Conservation (phyloP, 2,888 invertebrate genomes). For the Elmis aenea region DNA sequence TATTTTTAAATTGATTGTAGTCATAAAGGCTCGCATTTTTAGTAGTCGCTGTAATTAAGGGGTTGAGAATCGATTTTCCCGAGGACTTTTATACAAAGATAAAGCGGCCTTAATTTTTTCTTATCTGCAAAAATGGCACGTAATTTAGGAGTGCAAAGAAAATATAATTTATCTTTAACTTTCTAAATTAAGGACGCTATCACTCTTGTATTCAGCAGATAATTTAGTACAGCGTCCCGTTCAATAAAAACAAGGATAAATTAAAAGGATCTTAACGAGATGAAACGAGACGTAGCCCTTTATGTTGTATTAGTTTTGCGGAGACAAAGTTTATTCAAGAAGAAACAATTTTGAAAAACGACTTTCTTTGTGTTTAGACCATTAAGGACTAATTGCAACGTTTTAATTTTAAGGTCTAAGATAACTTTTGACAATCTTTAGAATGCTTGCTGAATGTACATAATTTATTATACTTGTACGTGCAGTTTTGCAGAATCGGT, state of each 20-base stretch:
- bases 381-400: conserved; percentile 47
- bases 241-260: conserved; percentile 17
- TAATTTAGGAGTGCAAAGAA: conserved; percentile 27
- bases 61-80: no score
- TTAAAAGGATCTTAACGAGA: conserved; percentile 7
- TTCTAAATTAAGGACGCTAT: conserved; percentile 42
- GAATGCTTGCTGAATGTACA: conserved; percentile 20
- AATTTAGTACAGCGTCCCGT: conserved; percentile 28
- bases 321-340: conserved; percentile 39
- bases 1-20: no score
- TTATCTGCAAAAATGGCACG: conserved; percentile 16
- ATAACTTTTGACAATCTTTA: conserved; percentile 46
- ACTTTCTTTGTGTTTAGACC: conserved; percentile 46
- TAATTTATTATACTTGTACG: conserved; percentile 23
- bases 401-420: conserved; percentile 44
- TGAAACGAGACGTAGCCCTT: no score
- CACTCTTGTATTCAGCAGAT: conserved; percentile 43
- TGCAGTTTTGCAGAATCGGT: no score
- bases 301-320: no score
- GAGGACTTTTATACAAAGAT: not conserved
- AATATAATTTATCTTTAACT: conserved; percentile 43
- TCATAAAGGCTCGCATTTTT: no score
- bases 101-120: conserved; percentile 2
- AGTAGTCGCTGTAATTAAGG: no score
- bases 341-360: conserved; percentile 49